Evolutionary conservation across 2,797 vertebrate genomes (phyloP).

Genomic region (Dendrocincla fuliginosa): DNA sequence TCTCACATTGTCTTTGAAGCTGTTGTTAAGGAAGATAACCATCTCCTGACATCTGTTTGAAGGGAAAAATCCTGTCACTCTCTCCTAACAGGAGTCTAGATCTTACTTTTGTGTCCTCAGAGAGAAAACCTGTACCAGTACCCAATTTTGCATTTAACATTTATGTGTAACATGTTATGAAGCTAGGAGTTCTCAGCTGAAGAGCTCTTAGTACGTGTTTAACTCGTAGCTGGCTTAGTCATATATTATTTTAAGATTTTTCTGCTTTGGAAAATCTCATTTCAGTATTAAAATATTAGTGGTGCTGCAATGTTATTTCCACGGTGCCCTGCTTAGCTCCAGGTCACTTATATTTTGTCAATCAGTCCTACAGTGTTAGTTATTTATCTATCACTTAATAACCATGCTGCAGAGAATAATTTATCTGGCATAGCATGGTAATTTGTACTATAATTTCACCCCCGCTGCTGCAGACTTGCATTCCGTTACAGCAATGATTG

Average conservation of each 20-base stretch:
- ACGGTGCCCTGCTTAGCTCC: slow-evolving; percentile 73
- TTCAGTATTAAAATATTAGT: slow-evolving; percentile 72
- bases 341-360: slow-evolving; percentile 81
- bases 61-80: neutral
- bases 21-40: neutral
- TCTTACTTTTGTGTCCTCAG: neutral
- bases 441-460: slow-evolving; percentile 81
- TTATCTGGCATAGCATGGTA: slow-evolving; percentile 80
- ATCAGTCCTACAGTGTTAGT: slow-evolving; percentile 79
- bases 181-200: slow-evolving; percentile 3
- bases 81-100: neutral
- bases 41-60: neutral
- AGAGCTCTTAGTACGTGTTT: neutral
- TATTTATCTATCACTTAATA: slow-evolving; percentile 84
- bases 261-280: slow-evolving; percentile 74
- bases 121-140: neutral
- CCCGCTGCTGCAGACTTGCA: slow-evolving; percentile 77
- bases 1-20: neutral
- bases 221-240: neutral
- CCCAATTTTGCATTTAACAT: neutral
- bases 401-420: slow-evolving; percentile 79
- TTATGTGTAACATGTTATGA: neutral
- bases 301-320: slow-evolving; percentile 70
- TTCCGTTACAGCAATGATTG: slow-evolving; percentile 77
- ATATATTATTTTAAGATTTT: slow-evolving; percentile 58